Percentiles rank a stretch among this genome's conserved stretches.
Evolutionary conservation across 2,888 invertebrate genomes (phyloP).

Genomic region (Macroteleia sp.): DNA sequence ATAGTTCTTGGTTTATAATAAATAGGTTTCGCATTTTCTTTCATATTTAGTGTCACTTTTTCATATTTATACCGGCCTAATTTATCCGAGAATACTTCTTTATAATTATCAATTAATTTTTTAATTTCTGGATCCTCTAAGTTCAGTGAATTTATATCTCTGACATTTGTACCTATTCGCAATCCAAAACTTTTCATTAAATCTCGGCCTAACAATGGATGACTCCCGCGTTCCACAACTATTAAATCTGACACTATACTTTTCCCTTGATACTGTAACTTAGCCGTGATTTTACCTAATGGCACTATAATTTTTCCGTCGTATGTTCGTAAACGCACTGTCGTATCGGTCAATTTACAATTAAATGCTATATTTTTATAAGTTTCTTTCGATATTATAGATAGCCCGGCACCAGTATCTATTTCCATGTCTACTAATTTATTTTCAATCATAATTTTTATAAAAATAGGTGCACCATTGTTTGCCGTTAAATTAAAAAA

Average conservation of each 20-base stretch:
- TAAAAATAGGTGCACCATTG: conserved; percentile 23
- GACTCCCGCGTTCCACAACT: conserved; percentile 30
- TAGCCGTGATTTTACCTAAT: conserved; percentile 39
- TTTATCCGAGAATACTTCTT: conserved; percentile 27
- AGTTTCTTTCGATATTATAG: conserved; percentile 25
- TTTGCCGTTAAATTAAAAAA: too few species aligned
- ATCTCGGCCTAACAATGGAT: conserved; percentile 48
- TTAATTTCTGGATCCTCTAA: background rate
- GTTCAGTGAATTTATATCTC: background rate
- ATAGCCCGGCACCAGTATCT: conserved; percentile 69
- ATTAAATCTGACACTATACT: conserved; percentile 3
- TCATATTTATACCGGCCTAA: conserved; percentile 40
- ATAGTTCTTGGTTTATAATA: conserved; percentile 48
- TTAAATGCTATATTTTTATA: conserved; percentile 11
- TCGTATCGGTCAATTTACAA: background rate
- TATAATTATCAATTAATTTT: background rate
- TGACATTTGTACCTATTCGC: background rate
- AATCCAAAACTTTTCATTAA: conserved; percentile 35
- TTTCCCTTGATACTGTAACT: conserved; percentile 16
- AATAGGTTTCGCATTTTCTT: conserved; percentile 34
- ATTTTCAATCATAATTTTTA: conserved; percentile 56
- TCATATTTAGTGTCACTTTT: conserved; percentile 42
- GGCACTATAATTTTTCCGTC: conserved; percentile 36
- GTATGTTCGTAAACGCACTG: conserved; percentile 27
- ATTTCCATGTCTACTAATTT: conserved; percentile 39